These are phyloP conservation scores for Volucella inflata DNA, from an alignment of 2,888 invertebrate genomes.

Conservation along the genomic window DNA sequence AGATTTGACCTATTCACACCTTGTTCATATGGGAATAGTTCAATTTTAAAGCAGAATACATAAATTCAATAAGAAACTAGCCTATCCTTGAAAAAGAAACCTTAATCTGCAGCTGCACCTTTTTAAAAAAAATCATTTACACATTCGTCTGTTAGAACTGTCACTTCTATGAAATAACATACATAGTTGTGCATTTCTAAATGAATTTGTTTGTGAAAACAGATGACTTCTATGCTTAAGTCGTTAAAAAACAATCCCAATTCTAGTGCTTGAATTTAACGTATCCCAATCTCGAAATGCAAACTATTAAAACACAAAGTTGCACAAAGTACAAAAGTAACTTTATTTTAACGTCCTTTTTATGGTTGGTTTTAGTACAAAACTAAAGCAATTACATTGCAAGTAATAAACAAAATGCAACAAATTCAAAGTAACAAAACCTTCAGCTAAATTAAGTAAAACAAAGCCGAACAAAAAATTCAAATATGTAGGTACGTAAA, in stretches of 20 bases:
- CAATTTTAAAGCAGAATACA: too few species aligned
- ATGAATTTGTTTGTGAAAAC: neutral
- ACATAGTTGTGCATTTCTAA: too few species aligned
- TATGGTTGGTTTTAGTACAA: constrained; percentile 66
- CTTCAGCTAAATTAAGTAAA: constrained; percentile 30
- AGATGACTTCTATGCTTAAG: constrained; percentile 9
- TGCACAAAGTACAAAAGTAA: constrained; percentile 52
- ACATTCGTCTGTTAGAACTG: too few species aligned
- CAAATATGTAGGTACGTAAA: constrained; percentile 32
- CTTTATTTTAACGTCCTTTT: constrained; percentile 55
- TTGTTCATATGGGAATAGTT: too few species aligned
- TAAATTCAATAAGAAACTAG: too few species aligned
- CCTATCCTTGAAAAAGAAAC: too few species aligned
- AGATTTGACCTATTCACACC: too few species aligned
- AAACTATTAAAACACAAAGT: constrained; percentile 55
- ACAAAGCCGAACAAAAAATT: constrained; percentile 22
- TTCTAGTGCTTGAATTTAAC: constrained; percentile 19
- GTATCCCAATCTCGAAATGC: constrained; percentile 31
- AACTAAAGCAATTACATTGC: constrained; percentile 72
- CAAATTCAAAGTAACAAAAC: constrained; percentile 74
- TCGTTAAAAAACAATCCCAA: constrained; percentile 25
- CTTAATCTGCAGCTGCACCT: too few species aligned
- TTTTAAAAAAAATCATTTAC: too few species aligned
- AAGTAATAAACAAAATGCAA: constrained; percentile 75
- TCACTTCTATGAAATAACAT: too few species aligned